A percentile compares a stretch with the other conserved stretches of the same genome.
These are phyloP conservation scores for Sitodiplosis mosellana DNA, from an alignment of 1,140 invertebrate species.

Conservation along the genomic window DNA sequence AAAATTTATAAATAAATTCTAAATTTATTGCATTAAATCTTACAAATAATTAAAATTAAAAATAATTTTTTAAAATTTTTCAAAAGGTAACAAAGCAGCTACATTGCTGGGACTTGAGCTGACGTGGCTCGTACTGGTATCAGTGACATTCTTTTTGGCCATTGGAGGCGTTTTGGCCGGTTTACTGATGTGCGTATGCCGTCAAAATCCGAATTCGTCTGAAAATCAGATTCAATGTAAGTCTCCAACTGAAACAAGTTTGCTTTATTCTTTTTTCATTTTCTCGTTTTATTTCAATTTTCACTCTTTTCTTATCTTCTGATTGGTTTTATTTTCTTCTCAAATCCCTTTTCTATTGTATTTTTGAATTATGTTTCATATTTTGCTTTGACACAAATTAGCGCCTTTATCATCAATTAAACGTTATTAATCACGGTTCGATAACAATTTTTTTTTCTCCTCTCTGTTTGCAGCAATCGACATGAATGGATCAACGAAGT, in stretches of 20 bases:
- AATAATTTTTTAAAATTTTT: conserved; percentile 6
- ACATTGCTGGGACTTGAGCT: conserved; percentile 55
- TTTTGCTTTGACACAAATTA: conserved; percentile 1
- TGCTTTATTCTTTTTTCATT: too few species aligned
- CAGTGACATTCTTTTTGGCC: conserved; percentile 44
- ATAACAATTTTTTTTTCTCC: too few species aligned
- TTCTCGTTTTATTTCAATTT: too few species aligned
- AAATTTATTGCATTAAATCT: too few species aligned
- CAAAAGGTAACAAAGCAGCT: conserved; percentile 46
- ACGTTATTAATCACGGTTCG: too few species aligned
- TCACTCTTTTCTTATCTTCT: background rate
- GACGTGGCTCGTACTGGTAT: conserved; percentile 51
- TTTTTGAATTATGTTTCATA: background rate
- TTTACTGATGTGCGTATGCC: conserved; percentile 54
- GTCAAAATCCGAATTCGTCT: conserved; percentile 11
- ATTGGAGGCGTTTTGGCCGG: conserved; percentile 42
- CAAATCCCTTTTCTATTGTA: too few species aligned
- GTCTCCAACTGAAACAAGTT: too few species aligned
- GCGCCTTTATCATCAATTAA: conserved; percentile 4
- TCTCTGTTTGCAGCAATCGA: conserved; percentile 67
- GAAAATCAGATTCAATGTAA: background rate
- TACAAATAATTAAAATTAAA: too few species aligned
- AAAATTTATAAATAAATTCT: too few species aligned
- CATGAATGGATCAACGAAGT: conserved; percentile 53
- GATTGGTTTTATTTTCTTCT: background rate